Evolutionary conservation across 2,797 vertebrate species (phyloP).

Genomic region (Mus spretus): DNA sequence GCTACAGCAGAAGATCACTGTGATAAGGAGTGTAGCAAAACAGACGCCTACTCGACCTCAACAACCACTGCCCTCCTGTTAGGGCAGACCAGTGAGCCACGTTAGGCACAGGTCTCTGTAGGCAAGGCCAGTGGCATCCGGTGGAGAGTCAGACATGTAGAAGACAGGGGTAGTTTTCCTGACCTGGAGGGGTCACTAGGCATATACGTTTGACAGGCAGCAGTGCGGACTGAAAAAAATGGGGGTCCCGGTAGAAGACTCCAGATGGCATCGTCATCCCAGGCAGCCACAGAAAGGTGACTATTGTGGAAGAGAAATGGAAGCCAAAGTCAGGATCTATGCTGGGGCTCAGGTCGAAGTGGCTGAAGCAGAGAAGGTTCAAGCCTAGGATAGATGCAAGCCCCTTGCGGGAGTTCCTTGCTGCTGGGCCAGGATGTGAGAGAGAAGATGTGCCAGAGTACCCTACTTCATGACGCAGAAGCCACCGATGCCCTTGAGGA

Average conservation of each 20-base stretch:
- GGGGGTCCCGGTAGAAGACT: neutral
- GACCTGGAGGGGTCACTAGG: neutral
- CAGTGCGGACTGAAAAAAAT: neutral
- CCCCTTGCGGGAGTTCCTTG: neutral
- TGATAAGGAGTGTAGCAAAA: neutral
- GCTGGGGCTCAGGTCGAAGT: neutral
- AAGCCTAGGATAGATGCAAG: fast-evolving
- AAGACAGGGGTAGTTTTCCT: neutral
- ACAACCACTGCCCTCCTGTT: neutral
- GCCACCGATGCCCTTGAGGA: fast-evolving
- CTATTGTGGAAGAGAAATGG: neutral
- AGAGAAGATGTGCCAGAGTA: neutral
- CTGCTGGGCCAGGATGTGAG: neutral
- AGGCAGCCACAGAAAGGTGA: neutral
- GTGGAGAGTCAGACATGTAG: no score
- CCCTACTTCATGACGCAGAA: neutral
- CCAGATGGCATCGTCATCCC: fast-evolving
- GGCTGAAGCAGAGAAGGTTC: fast-evolving
- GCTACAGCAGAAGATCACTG: no score
- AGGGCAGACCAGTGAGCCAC: neutral
- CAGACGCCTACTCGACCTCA: neutral
- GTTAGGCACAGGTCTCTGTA: neutral
- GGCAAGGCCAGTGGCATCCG: fast-evolving
- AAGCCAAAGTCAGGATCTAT: neutral
- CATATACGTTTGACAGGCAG: neutral